These are phyloP conservation scores for Mus spretus DNA, from an alignment of 2,797 vertebrate genomes.

Conservation along the genomic window DNA sequence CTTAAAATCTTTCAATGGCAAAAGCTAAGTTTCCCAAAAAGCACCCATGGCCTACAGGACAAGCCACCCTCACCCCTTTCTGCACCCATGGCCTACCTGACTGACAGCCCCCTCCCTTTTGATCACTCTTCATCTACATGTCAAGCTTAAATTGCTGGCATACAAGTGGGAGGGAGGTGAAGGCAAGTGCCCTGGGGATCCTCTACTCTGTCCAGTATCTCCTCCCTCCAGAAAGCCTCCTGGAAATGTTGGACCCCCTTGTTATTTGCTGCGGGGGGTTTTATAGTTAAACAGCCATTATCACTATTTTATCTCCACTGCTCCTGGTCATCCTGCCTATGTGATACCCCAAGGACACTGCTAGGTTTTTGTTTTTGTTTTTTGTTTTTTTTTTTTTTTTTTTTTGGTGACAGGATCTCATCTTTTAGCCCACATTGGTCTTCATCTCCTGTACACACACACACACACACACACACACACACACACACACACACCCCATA, in stretches of 20 bases:
- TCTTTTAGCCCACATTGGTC: background rate
- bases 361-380: background rate
- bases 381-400: background rate
- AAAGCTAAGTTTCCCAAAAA: constrained; percentile 38
- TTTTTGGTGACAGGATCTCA: background rate
- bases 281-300: background rate
- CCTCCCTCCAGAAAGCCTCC: background rate
- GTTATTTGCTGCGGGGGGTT: background rate
- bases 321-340: background rate
- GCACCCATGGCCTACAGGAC: background rate
- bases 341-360: background rate
- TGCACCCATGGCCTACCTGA: too few relatives aligned
- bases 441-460: background rate
- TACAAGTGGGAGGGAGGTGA: background rate
- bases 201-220: constrained; percentile 9
- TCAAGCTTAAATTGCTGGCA: background rate
- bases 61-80: too few relatives aligned
- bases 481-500: too few relatives aligned
- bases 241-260: background rate
- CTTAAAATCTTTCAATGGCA: constrained; percentile 52
- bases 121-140: background rate
- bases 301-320: background rate
- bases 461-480: background rate
- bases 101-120: background rate
- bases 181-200: background rate